Evolutionary conservation across 2,113 vertebrate species (phyloP).

Genomic region (Siniperca chuatsi): DNA sequence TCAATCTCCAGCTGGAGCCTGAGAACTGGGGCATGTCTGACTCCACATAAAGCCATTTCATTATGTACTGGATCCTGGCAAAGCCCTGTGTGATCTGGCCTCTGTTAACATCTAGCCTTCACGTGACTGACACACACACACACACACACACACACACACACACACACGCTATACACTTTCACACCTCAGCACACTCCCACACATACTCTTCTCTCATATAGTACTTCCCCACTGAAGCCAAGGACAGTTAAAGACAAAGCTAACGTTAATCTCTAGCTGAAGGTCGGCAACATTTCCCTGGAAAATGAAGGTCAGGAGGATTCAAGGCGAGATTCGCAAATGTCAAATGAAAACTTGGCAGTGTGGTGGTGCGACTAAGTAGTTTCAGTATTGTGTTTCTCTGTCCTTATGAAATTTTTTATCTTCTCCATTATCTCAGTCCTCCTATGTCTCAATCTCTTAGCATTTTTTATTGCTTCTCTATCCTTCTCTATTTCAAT

Average conservation of each 20-base stretch:
- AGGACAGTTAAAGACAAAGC: constrained; percentile 76
- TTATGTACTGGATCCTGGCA: constrained; percentile 71
- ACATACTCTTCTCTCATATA: constrained; percentile 9
- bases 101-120: constrained; percentile 53
- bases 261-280: constrained; percentile 76
- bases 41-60: constrained; percentile 71
- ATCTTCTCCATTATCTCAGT: constrained; percentile 10
- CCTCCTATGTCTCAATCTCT: constrained; percentile 4
- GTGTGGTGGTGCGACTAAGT: constrained; percentile 1
- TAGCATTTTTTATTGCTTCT: neutral
- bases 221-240: constrained; percentile 31
- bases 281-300: constrained; percentile 59
- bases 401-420: neutral
- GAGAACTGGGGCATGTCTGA: constrained; percentile 75
- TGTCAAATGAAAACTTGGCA: constrained; percentile 74
- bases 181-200: constrained; percentile 18
- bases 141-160: constrained; percentile 20
- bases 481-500: neutral
- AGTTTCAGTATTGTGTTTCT: constrained; percentile 33
- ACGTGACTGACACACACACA: constrained; percentile 58
- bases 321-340: constrained; percentile 67
- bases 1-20: constrained; percentile 45
- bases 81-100: constrained; percentile 67
- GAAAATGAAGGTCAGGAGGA: constrained; percentile 65
- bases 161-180: constrained; percentile 8